These are phyloP conservation scores for Bradypodion ventrale DNA, from an alignment of 2,797 vertebrate species.

Conservation along the genomic window DNA sequence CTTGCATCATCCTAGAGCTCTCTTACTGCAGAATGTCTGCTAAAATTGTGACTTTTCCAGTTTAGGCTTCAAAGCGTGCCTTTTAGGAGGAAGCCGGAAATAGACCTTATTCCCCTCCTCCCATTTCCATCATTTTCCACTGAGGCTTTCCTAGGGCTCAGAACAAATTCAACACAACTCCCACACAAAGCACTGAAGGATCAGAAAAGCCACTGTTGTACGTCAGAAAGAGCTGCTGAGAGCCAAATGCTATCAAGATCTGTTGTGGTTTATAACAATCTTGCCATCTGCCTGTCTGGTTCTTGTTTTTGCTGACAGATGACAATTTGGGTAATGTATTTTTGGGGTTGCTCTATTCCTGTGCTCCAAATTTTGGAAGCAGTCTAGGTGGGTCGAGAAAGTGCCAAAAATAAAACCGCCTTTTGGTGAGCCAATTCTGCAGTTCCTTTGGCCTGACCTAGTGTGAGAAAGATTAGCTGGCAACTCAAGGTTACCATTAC, in stretches of 20 bases:
- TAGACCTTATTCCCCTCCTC: too few relatives aligned
- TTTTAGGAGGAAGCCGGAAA: neutral
- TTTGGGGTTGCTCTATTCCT: too few relatives aligned
- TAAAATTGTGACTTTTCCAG: neutral
- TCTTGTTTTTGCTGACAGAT: neutral
- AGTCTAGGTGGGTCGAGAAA: too few relatives aligned
- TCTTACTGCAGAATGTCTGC: neutral
- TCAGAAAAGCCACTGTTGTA: neutral
- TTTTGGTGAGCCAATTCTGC: too few relatives aligned
- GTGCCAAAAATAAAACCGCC: too few relatives aligned
- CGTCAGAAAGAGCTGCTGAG: slow-evolving; percentile 3
- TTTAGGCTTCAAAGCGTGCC: neutral
- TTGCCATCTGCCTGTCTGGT: slow-evolving; percentile 6
- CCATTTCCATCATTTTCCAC: neutral
- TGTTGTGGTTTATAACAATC: neutral
- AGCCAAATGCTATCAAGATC: neutral
- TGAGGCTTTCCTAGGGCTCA: neutral
- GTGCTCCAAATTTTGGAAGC: too few relatives aligned
- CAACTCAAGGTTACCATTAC: too few relatives aligned
- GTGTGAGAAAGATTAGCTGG: too few relatives aligned
- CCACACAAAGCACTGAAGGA: slow-evolving; percentile 6
- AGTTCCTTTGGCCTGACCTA: too few relatives aligned
- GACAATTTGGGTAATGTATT: neutral
- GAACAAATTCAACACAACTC: slow-evolving; percentile 8
- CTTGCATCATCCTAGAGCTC: neutral